phyloP scores from a whole-genome alignment of 2,797 vertebrate species.

The Thaleichthys pacificus region DNA sequence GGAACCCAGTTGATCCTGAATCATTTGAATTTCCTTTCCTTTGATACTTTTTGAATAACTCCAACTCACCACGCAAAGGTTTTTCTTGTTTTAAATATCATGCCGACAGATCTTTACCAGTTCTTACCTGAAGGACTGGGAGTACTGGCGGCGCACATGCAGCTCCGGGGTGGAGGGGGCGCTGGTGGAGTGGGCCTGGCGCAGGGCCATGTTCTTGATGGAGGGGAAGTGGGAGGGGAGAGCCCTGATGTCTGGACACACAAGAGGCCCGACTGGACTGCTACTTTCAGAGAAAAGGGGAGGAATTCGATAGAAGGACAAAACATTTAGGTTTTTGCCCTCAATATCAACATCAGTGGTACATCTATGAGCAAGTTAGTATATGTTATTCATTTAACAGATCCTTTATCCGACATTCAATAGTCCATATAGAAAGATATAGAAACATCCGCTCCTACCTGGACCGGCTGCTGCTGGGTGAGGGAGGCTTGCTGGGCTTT shows the following conservation, averaged over 20 bases:
- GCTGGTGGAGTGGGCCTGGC: constrained; percentile 75
- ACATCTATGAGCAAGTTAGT: no score
- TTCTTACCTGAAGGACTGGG: constrained; percentile 84
- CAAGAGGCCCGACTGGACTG: constrained; percentile 72
- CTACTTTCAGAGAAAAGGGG: constrained; percentile 56
- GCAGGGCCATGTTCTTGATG: constrained; percentile 66
- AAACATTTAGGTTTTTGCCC: no score
- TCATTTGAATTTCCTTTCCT: no score
- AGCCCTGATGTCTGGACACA: constrained; percentile 63
- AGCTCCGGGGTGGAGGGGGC: constrained; percentile 84
- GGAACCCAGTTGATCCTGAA: no score
- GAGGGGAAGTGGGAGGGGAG: constrained; percentile 67
- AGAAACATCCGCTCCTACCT: constrained; percentile 64
- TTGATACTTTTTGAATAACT: no score
- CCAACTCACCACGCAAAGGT: no score
- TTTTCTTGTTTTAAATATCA: no score
- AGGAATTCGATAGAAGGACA: neutral
- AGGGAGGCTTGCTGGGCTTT: constrained; percentile 71
- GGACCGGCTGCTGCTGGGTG: constrained; percentile 75
- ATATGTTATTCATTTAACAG: no score
- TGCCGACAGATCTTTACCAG: neutral
- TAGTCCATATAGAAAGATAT: no score
- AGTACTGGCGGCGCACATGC: constrained; percentile 76
- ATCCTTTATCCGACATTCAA: no score
- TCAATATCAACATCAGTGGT: no score